Evolutionary conservation across 2,888 invertebrate species (phyloP), one percentile per base, ranked within the genome.

Genomic region (Podabrus alpinus): DNA sequence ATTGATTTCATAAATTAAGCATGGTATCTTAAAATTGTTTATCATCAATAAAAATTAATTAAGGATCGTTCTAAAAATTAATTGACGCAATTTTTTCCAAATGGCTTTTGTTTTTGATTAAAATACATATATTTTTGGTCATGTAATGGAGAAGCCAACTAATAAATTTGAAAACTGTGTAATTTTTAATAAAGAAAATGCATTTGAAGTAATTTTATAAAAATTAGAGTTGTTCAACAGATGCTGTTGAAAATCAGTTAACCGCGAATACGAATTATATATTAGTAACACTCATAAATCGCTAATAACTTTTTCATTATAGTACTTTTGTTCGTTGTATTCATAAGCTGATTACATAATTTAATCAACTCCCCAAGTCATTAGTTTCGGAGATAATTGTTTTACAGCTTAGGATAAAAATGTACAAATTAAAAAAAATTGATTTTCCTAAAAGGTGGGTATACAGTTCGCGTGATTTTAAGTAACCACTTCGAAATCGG

Each of bases 291-390:
- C 62, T 64, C 62, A 21, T 64, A 64, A 64, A 64, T 64, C 62
- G 62, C 62, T 64, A 64, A 64, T 64, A 64, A 64, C 62, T 64
- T 64, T 64, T 64, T 64, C 62, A 64, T 64, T 64, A 64, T 19
- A 21, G 19, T 45, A 45, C 45, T 45, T 45, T 45, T n/a, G 45
- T n/a, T 45, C 45, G 45, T 45, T 45, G 45, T 45, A 45, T 45
- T 45, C 45, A 45, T 45, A 45, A 45, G 45, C 45, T 45, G 45
- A 45, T 45, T 45, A 45, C 45, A 45, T 45, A 45, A 45, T 45
- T 45, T 45, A 45, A 45, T 45, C 45, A 45, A 45, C 45, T 45
- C 45, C 45, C 45, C 45, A 45, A 45, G 45, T 45, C 45, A 45
- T 45, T 45, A 45, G 45, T 45, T 45, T 45, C 45, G 7, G n/a